phyloP scores from a whole-genome alignment of 37 sponge, comb jelly and placozoan genomes.

The Mnemiopsis leidyi region DNA sequence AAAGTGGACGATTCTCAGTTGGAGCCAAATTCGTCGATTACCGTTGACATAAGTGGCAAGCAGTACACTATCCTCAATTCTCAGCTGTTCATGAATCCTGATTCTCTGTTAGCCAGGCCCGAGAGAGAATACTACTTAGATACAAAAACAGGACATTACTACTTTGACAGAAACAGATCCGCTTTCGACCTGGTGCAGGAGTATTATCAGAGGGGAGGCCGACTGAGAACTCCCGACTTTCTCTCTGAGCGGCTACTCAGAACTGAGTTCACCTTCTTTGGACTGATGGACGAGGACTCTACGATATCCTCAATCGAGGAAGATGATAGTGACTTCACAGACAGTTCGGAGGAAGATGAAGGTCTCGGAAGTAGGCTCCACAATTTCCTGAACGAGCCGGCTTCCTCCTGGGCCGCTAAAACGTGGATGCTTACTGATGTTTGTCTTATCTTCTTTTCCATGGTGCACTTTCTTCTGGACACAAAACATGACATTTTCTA shows the following conservation, averaged over 20 bases:
- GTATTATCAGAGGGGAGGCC: neutral
- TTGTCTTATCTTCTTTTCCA: neutral
- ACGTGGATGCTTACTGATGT: neutral
- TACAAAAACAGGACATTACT: neutral
- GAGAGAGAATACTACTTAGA: neutral
- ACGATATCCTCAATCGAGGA: neutral
- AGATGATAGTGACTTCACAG: neutral
- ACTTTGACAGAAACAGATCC: neutral
- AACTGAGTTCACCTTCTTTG: neutral
- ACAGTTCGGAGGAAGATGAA: neutral
- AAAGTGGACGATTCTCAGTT: neutral
- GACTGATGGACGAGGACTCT: neutral
- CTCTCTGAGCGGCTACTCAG: neutral
- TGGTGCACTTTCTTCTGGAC: neutral
- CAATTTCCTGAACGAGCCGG: slow-evolving; percentile 11
- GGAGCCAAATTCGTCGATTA: too few species aligned
- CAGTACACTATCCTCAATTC: neutral
- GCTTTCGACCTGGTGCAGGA: neutral
- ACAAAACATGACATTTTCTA: neutral
- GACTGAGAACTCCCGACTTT: neutral
- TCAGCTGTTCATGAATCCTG: neutral
- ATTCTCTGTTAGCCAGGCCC: neutral
- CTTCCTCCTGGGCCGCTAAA: neutral
- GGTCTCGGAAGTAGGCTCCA: neutral
- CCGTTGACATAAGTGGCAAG: neutral